Evolutionary conservation across 1,140 invertebrate species (phyloP).

Genomic region (Polypedilum pembai): DNA sequence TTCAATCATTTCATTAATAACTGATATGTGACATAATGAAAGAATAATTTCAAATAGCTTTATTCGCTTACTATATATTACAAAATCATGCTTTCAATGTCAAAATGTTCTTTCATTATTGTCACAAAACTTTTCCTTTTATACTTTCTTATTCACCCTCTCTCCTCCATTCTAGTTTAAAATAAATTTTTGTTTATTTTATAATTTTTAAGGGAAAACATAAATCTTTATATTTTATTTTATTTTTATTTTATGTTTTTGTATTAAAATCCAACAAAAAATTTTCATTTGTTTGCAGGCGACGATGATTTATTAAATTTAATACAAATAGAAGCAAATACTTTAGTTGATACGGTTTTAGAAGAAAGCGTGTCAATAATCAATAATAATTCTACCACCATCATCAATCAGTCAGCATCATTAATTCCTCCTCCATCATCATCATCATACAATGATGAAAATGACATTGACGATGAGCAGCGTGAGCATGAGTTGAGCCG

Average conservation of each 20-base stretch:
- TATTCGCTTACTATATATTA: too few species aligned
- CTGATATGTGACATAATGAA: too few species aligned
- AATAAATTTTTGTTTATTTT: not conserved
- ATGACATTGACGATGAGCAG: not conserved
- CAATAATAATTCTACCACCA: conserved; percentile 33
- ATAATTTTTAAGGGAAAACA: not conserved
- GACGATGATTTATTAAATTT: conserved; percentile 28
- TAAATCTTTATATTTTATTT: not conserved
- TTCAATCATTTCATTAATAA: too few species aligned
- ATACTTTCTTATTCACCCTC: too few species aligned
- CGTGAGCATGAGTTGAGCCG: not conserved
- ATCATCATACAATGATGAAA: conserved; percentile 12
- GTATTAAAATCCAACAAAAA: not conserved
- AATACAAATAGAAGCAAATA: conserved; percentile 40
- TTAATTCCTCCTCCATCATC: conserved; percentile 7
- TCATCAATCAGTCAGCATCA: conserved; percentile 31
- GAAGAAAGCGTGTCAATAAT: conserved; percentile 42
- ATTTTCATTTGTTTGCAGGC: conserved; percentile 21
- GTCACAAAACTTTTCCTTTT: too few species aligned
- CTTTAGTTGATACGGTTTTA: conserved; percentile 41
- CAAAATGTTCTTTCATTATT: too few species aligned
- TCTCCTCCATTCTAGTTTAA: not conserved
- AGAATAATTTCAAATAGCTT: too few species aligned
- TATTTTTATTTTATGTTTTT: not conserved
- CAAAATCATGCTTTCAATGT: too few species aligned